A percentile compares a stretch with the other conserved stretches of the same genome.
Evolutionary conservation across 92 coral and sea anemone genomes (phyloP).

Genomic region (Pocillopora meandrina): DNA sequence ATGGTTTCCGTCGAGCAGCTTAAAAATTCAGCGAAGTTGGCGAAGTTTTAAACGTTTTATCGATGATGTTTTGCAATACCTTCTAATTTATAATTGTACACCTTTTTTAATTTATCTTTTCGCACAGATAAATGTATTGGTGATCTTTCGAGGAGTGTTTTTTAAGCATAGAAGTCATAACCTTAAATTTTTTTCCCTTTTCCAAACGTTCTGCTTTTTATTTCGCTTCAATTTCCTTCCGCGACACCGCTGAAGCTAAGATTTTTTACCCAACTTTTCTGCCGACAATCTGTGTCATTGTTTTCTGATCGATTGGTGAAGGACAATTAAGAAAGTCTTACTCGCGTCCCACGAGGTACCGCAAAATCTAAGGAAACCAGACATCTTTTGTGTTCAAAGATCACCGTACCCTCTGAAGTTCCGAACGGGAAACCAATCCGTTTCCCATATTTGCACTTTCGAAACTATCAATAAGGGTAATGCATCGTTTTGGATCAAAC

Average conservation of each 20-base stretch:
- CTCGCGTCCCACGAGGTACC: not conserved
- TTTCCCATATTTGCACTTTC: slow-evolving; percentile 18
- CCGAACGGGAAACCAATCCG: slow-evolving; percentile 45
- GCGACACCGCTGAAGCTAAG: no score
- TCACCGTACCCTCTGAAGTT: slow-evolving; percentile 16
- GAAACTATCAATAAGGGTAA: not conserved
- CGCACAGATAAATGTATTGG: not conserved
- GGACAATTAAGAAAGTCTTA: not conserved
- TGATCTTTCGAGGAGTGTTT: not conserved
- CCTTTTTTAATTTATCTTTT: not conserved
- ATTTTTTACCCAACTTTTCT: not conserved
- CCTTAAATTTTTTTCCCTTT: no score
- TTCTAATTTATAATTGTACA: not conserved
- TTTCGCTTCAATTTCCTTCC: no score
- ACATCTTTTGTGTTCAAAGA: slow-evolving; percentile 14
- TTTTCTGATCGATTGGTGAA: not conserved
- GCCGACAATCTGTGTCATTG: not conserved
- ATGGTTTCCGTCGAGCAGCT: slow-evolving; percentile 33
- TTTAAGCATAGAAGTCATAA: no score
- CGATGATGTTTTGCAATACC: not conserved
- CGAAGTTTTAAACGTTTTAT: not conserved
- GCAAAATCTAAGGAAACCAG: slow-evolving; percentile 31
- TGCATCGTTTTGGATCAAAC: not conserved
- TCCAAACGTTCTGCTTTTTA: no score
- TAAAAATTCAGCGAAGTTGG: not conserved